These are phyloP conservation scores for Rapana venosa DNA, from an alignment of 2,888 invertebrate genomes.

Conservation along the genomic window DNA sequence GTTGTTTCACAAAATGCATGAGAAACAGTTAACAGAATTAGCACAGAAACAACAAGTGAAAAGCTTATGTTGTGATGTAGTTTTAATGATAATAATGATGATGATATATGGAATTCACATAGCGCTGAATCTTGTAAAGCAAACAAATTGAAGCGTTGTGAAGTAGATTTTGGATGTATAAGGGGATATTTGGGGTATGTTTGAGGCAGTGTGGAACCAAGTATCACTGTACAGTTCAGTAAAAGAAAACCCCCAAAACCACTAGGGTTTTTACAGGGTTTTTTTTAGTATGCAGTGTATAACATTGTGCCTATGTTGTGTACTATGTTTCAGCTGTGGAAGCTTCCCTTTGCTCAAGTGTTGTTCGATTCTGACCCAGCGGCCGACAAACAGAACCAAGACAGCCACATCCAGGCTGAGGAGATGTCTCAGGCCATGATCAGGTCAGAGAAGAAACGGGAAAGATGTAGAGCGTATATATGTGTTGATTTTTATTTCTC, in stretches of 20 bases:
- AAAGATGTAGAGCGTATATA: no score
- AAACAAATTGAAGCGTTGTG: no score
- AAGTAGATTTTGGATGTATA: no score
- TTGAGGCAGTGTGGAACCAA: no score
- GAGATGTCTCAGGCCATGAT: slow-evolving; percentile 99
- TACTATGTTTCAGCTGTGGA: slow-evolving; percentile 86
- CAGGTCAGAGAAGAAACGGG: slow-evolving; percentile 81
- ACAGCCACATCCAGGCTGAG: slow-evolving; percentile 92
- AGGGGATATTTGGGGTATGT: no score
- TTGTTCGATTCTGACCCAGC: slow-evolving; percentile 99
- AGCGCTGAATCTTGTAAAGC: no score
- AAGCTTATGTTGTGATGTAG: no score
- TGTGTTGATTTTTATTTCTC: not conserved
- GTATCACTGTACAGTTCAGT: slow-evolving; percentile 98
- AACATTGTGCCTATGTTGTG: not conserved
- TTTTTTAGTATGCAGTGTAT: not conserved
- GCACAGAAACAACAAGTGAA: no score
- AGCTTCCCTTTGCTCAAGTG: slow-evolving; percentile 96
- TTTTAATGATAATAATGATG: no score
- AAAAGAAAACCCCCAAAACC: slow-evolving; percentile 87
- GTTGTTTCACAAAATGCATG: no score
- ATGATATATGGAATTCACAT: no score
- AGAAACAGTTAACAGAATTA: no score
- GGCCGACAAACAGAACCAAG: slow-evolving; percentile 89
- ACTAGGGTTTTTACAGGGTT: slow-evolving; percentile 80